Percentiles rank a stretch among this genome's conserved stretches.
phyloP scores from a whole-genome alignment of 37 sponge, comb jelly and placozoan genomes.

The Ianthella basta region DNA sequence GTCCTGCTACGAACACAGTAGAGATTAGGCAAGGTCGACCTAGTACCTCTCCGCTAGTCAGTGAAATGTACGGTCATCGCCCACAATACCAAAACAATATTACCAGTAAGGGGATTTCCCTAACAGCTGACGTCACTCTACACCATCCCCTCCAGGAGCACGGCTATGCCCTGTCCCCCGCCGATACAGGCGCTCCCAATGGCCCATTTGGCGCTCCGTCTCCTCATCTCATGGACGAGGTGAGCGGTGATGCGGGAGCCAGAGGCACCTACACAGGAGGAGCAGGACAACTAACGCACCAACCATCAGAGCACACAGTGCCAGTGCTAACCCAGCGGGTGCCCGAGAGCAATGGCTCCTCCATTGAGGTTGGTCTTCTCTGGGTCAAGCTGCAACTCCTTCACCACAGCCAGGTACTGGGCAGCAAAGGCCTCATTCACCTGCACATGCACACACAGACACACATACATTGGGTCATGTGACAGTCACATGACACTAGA shows the following conservation, averaged over 20 bases:
- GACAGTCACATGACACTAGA: neutral
- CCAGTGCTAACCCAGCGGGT: constrained; percentile 75
- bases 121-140: neutral
- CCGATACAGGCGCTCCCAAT: constrained; percentile 99
- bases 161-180: constrained; percentile 97
- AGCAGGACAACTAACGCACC: neutral
- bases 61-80: too few relatives aligned
- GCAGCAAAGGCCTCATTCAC: constrained; percentile 99
- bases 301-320: neutral
- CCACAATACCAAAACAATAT: too few relatives aligned
- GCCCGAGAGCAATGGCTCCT: constrained; percentile 98
- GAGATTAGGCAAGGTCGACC: too few relatives aligned
- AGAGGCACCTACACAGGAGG: constrained; percentile 59
- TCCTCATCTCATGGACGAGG: constrained; percentile 86
- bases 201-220: constrained; percentile 62
- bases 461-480: too few relatives aligned
- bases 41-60: too few relatives aligned
- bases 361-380: constrained; percentile 89
- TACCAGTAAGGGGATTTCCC: too few relatives aligned
- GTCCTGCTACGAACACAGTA: too few relatives aligned
- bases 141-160: constrained; percentile 78
- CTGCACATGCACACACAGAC: constrained; percentile 31
- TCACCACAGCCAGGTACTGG: constrained; percentile 89
- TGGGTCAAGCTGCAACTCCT: constrained; percentile 87
- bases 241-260: constrained; percentile 93